A percentile compares a stretch with the other conserved stretches of the same genome.
These are phyloP conservation scores for Drosophila yakuba DNA, from an alignment of 1,140 invertebrate genomes.

Conservation along the genomic window DNA sequence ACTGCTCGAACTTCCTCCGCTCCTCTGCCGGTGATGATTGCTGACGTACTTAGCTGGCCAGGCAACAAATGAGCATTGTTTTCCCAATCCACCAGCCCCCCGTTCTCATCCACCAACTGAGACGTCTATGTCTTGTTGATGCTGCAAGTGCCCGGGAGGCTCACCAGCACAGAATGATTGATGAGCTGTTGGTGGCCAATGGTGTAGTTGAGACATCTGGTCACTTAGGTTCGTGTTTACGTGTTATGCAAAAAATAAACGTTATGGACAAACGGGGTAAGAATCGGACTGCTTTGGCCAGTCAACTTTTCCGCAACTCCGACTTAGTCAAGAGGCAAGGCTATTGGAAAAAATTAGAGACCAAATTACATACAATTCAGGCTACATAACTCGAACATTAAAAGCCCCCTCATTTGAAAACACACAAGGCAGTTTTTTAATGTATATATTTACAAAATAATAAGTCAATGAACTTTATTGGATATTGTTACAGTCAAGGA, in stretches of 20 bases:
- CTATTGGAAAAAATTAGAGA: background rate
- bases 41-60: slow-evolving; percentile 29
- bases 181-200: slow-evolving; percentile 45
- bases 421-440: slow-evolving; percentile 7
- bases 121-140: slow-evolving; percentile 9
- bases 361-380: slow-evolving; percentile 29
- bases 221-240: background rate
- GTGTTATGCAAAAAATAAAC: slow-evolving; percentile 28
- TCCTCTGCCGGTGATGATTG: background rate
- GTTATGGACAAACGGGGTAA: slow-evolving; percentile 8
- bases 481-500: background rate
- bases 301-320: background rate
- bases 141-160: slow-evolving; percentile 9
- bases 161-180: slow-evolving; percentile 45
- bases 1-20: background rate
- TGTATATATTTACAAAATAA: slow-evolving; percentile 15
- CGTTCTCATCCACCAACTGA: slow-evolving; percentile 5
- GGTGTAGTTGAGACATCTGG: slow-evolving; percentile 7
- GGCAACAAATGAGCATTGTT: slow-evolving; percentile 65
- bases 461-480: slow-evolving; percentile 2
- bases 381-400: slow-evolving; percentile 11
- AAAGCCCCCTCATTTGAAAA: background rate
- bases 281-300: slow-evolving; percentile 15
- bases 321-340: background rate
- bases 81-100: slow-evolving; percentile 11